These are phyloP conservation scores for Chaenodraco wilsoni DNA, from an alignment of 2,797 vertebrate genomes.

Conservation along the genomic window DNA sequence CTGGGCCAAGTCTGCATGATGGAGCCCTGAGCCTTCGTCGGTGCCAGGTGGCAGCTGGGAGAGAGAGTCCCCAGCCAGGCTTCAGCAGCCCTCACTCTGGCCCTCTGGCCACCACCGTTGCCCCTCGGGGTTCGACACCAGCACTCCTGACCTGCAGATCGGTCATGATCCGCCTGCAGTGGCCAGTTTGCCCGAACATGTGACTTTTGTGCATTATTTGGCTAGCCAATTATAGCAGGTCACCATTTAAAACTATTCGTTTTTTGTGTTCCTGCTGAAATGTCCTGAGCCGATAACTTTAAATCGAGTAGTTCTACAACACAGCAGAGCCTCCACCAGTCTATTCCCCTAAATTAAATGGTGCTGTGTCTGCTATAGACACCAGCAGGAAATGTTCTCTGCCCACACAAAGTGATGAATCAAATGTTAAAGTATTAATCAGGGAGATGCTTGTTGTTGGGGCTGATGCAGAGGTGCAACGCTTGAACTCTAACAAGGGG, in stretches of 20 bases:
- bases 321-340: constrained; percentile 21
- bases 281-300: constrained; percentile 8
- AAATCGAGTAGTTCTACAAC: constrained; percentile 17
- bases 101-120: constrained; percentile 61
- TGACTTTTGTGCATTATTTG: constrained; percentile 28
- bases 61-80: constrained; percentile 73
- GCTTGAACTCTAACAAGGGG: constrained; percentile 45
- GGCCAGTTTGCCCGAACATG: constrained; percentile 27
- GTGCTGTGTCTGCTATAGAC: constrained; percentile 40
- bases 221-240: background rate
- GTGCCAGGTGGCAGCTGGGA: constrained; percentile 88
- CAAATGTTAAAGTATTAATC: constrained; percentile 62
- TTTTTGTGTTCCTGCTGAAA: background rate
- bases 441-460: constrained; percentile 48
- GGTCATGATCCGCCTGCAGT: constrained; percentile 36
- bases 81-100: constrained; percentile 65
- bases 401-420: constrained; percentile 54
- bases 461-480: constrained; percentile 19
- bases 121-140: constrained; percentile 62
- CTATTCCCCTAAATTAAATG: constrained; percentile 45
- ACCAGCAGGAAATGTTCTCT: constrained; percentile 46
- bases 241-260: background rate
- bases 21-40: constrained; percentile 72
- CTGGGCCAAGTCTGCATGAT: constrained; percentile 77
- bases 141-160: constrained; percentile 66